Evolutionary conservation across 37 sponge, comb jelly and placozoan genomes (phyloP), one percentile per base, ranked within the genome.

Genomic region (Axinella damicornis): DNA sequence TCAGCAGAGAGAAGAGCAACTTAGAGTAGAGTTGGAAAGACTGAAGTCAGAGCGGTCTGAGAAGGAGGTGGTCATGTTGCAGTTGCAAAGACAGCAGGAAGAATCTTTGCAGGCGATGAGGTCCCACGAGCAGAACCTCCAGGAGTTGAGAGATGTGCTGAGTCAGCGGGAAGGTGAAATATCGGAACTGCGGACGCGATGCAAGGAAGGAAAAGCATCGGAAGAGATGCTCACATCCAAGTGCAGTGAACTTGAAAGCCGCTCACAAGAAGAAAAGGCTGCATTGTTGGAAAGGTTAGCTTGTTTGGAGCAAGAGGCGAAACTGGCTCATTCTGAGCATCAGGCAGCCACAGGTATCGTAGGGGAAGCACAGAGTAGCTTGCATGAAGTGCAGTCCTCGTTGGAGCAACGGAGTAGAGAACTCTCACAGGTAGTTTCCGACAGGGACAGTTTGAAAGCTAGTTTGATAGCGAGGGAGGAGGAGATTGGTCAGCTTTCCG

Each of bases 101-200:
- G 30, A 63, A 63, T 63, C 5, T 9, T 25, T 6, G 6, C 5
- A 30, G 27, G 11, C 27, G 9, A 11, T 63, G 65, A 30, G 9
- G 6, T 31, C 27, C 65, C 27, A 63, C 6, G 65, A 30, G 30
- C 4, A 46, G 46, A 46, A 46, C 46, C 46, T 46, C 65, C 65
- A 20, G 21, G 31, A 60, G 21, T 33, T 73, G 36, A 57, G n/a
- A 38, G 80, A 79, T 58, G 57, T 24, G 13, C 37, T 74, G 52
- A 37, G 33, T 57, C 41, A 73, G 41, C 62, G 57, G 6, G 69
- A 66, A 37, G 58, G 36, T 28, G 76, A 32, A 27, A 27, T 34
- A 24, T 75, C 15, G 5, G 25, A 65, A 39, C 54, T 41, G 62
- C 13, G 21, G 52, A 62, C 1, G 27, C 46, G 46, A 9, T 13